These are phyloP conservation scores for Hypomecis atomaria DNA, from an alignment of 2,888 invertebrate genomes.

Conservation along the genomic window DNA sequence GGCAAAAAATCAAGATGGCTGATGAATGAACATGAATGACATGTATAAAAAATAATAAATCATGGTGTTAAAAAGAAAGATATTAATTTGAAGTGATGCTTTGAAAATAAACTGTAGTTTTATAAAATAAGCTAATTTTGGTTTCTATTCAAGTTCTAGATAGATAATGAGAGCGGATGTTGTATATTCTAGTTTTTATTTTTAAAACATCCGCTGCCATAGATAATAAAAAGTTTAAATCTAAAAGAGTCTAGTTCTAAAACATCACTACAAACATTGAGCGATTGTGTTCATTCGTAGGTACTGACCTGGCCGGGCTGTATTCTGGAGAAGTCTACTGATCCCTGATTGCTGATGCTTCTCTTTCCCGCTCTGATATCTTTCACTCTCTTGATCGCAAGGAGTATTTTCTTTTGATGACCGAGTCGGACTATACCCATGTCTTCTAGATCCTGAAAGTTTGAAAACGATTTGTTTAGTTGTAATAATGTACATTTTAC, in stretches of 20 bases:
- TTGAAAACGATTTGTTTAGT: not conserved
- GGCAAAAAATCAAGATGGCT: constrained; percentile 51
- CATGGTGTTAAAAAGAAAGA: constrained; percentile 45
- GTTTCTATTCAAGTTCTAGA: constrained; percentile 55
- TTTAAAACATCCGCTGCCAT: constrained; percentile 58
- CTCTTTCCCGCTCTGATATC: constrained; percentile 95
- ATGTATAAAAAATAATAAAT: constrained; percentile 51
- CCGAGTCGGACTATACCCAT: constrained; percentile 97
- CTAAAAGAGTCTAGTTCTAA: constrained; percentile 56
- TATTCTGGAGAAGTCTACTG: constrained; percentile 77
- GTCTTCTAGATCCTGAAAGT: constrained; percentile 94
- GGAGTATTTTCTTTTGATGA: constrained; percentile 98
- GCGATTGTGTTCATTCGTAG: constrained; percentile 32
- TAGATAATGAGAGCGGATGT: constrained; percentile 58
- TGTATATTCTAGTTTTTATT: constrained; percentile 5
- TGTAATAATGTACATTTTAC: not conserved
- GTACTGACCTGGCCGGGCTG: constrained; percentile 80
- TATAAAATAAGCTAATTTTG: constrained; percentile 52
- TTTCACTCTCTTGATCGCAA: constrained; percentile 98
- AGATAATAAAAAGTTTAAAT: constrained; percentile 37
- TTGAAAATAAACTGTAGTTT: constrained; percentile 58
- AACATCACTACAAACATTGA: constrained; percentile 76
- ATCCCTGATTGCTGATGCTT: constrained; percentile 82
- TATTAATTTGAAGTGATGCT: constrained; percentile 72
- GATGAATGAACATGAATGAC: constrained; percentile 52